Evolutionary conservation across 2,113 vertebrate genomes (phyloP), one percentile per base, ranked within the genome.

Genomic region (Meles meles): DNA sequence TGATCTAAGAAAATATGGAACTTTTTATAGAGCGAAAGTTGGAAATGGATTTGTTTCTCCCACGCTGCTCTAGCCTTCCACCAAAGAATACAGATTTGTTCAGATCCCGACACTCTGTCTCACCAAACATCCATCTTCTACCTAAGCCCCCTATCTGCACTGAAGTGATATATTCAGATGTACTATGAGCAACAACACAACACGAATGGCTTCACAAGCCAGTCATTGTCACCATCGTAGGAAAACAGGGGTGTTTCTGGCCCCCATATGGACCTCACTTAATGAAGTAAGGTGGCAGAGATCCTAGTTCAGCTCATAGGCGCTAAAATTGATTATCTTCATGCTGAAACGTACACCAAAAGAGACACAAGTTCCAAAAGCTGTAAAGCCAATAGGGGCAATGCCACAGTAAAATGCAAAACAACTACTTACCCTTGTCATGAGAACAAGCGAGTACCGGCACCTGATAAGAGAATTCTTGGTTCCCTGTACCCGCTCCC

Each of bases 1-100:
- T 96, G 94, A 95, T 96, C 94, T 98, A 72, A 96, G 97, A 97
- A 97, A 98, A 98, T 96, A 96, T 57, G 90, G 94, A 85, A 95
- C 96, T 96, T 97, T 96, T 97, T 98, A 93, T 79, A 95, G 93
- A 90, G 93, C 65, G 71, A 77, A 97, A 92, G 92, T 98, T 96
- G 84, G 95, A 94, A 95, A 96, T 86, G 98, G 94, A 96, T 97
- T 97, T 96, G 96, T 92, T 96, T 97, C 93, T 97, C 94, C 76
- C 90, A 96, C 92, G 84, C 94, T 97, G 94, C 94, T 90, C 42
- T 17, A 96, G 94, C 71, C 92, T 95, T 88, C 94, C 79, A 61
- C 80, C 76, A 93, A 96, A 96, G 96, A 97, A 96, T 88, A 83
- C 90, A 96, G 89, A 97, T 97, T 97, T 92, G 55, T 90, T 93